These are phyloP conservation scores for Oreochromis niloticus DNA, from an alignment of 2,113 vertebrate genomes.

Conservation along the genomic window DNA sequence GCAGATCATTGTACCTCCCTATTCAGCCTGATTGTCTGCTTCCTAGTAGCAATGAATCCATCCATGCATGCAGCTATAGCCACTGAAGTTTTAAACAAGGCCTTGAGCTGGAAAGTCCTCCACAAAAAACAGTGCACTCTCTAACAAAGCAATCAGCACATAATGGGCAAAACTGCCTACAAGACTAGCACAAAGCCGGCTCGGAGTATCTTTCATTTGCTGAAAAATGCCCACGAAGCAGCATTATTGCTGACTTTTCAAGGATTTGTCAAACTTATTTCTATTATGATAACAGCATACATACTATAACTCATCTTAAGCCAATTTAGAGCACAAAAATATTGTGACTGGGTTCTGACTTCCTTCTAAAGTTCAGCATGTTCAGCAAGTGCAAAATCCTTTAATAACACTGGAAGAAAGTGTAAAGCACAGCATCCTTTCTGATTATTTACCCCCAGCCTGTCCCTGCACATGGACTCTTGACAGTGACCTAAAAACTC, in stretches of 20 bases:
- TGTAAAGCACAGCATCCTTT: background rate
- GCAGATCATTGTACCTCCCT: background rate
- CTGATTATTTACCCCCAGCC: background rate
- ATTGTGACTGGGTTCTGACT: background rate
- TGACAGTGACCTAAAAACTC: conserved; percentile 17
- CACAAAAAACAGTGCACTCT: background rate
- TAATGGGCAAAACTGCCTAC: background rate
- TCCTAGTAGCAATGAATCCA: conserved; percentile 15
- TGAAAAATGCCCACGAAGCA: background rate
- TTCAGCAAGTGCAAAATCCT: background rate
- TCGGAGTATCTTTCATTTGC: background rate
- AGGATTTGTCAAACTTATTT: background rate
- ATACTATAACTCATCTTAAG: background rate
- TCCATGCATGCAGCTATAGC: conserved; percentile 9
- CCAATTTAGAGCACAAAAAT: background rate
- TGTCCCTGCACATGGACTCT: background rate
- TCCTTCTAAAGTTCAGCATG: background rate
- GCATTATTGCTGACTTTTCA: background rate
- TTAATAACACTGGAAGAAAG: background rate
- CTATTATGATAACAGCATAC: background rate
- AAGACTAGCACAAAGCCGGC: background rate
- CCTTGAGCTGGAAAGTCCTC: conserved; percentile 31
- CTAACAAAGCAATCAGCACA: background rate
- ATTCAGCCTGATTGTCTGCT: background rate
- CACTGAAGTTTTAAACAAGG: conserved; percentile 11